Conservation (phyloP, 2,797 vertebrate species). For the Dryobates pubescens region DNA sequence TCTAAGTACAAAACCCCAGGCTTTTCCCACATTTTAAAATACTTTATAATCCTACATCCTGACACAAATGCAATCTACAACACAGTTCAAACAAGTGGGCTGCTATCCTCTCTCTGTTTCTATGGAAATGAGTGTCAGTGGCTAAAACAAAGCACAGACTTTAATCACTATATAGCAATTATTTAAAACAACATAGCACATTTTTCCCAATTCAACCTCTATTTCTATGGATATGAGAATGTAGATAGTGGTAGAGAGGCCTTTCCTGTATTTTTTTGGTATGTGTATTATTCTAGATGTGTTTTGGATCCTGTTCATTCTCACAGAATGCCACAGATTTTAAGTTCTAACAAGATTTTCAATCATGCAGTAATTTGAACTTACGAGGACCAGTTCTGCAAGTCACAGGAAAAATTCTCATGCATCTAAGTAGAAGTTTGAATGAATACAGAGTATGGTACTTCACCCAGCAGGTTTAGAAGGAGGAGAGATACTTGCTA, state of each 20-base stretch:
- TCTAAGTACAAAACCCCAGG: neutral
- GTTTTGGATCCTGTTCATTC: neutral
- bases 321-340: neutral
- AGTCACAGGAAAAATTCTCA: neutral
- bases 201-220: constrained; percentile 33
- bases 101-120: constrained; percentile 52
- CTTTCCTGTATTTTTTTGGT: neutral
- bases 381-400: neutral
- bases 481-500: neutral
- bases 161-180: constrained; percentile 52
- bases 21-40: constrained; percentile 52
- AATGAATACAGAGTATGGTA: neutral
- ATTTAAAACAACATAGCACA: constrained; percentile 42
- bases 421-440: neutral
- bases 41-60: constrained; percentile 51
- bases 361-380: neutral
- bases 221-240: constrained; percentile 49
- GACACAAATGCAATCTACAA: constrained; percentile 31
- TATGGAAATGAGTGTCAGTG: constrained; percentile 57
- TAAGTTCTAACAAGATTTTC: neutral
- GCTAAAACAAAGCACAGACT: constrained; percentile 51
- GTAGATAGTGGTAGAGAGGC: neutral
- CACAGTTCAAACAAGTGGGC: constrained; percentile 54
- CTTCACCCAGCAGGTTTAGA: neutral
- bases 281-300: neutral